These are phyloP conservation scores for Sebastes minor DNA, from an alignment of 2,797 vertebrate species.

Conservation along the genomic window DNA sequence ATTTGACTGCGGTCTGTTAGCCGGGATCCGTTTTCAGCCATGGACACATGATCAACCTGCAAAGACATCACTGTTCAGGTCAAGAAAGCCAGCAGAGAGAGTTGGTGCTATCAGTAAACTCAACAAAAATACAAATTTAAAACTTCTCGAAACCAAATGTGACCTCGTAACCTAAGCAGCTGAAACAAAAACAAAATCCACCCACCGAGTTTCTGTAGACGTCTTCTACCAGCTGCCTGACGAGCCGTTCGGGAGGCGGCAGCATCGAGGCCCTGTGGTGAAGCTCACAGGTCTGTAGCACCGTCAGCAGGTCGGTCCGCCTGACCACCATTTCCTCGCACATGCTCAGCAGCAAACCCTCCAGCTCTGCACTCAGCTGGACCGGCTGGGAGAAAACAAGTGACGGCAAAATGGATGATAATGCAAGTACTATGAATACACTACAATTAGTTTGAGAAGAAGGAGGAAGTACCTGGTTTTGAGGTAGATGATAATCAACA, in stretches of 20 bases:
- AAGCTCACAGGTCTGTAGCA: constrained; percentile 82
- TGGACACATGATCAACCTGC: constrained; percentile 78
- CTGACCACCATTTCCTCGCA: constrained; percentile 85
- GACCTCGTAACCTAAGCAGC: neutral
- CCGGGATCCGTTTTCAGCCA: constrained; percentile 75
- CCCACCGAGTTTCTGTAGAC: constrained; percentile 79
- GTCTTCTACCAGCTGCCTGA: constrained; percentile 84
- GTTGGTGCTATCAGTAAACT: neutral
- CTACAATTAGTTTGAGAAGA: neutral
- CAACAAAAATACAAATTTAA: neutral
- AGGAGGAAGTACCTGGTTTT: constrained; percentile 82
- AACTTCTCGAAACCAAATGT: neutral
- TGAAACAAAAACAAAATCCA: neutral
- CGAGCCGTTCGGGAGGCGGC: constrained; percentile 72
- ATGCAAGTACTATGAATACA: neutral
- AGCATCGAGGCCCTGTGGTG: constrained; percentile 78
- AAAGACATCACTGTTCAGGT: constrained; percentile 37
- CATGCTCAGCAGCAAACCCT: constrained; percentile 86
- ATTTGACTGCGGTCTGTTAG: constrained; percentile 84
- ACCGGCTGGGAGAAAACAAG: constrained; percentile 77
- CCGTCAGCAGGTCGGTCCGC: constrained; percentile 78
- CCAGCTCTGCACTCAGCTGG: constrained; percentile 82
- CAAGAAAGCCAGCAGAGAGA: neutral
- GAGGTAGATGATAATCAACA: constrained; percentile 88
- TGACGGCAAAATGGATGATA: neutral